phyloP scores from a whole-genome alignment of 2,113 vertebrate genomes.

The Andinoacara biseriatus region DNA sequence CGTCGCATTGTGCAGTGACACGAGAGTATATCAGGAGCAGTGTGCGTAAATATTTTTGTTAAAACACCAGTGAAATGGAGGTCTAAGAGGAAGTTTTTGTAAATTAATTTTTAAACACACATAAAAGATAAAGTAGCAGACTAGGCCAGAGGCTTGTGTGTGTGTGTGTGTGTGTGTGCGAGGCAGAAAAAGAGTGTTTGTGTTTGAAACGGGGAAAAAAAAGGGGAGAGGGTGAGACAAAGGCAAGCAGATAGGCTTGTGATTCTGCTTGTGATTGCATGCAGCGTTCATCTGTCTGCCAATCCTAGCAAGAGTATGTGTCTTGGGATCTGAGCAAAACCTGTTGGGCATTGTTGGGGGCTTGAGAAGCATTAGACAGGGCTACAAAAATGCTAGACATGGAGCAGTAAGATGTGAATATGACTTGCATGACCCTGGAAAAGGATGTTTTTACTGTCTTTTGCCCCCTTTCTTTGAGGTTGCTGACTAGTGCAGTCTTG shows the following conservation, averaged over 20 bases:
- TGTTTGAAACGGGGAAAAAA: background rate
- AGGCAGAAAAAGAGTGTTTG: background rate
- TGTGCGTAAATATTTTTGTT: background rate
- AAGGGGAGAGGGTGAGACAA: background rate
- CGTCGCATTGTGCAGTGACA: slow-evolving; percentile 26
- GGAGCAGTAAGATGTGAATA: slow-evolving; percentile 25
- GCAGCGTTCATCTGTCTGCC: slow-evolving; percentile 41
- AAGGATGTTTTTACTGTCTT: slow-evolving; percentile 62
- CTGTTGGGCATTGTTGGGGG: slow-evolving; percentile 20
- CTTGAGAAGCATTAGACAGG: background rate
- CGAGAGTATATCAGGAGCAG: background rate
- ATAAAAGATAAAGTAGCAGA: slow-evolving; percentile 34
- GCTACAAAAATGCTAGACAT: slow-evolving; percentile 10
- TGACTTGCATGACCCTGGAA: slow-evolving; percentile 55
- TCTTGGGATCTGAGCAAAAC: slow-evolving; percentile 62
- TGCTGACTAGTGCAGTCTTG: slow-evolving; percentile 56
- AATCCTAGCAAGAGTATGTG: slow-evolving; percentile 39
- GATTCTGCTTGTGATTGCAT: slow-evolving; percentile 59
- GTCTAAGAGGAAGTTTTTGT: slow-evolving; percentile 9
- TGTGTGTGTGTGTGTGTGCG: background rate
- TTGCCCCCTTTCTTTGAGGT: slow-evolving; percentile 27
- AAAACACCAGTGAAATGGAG: background rate
- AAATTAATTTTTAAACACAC: slow-evolving; percentile 41
- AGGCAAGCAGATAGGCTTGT: slow-evolving; percentile 23
- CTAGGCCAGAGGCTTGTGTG: background rate